Base-by-base conservation (phyloP, 2,113 vertebrate species). In the Corythornis cristatus region DNA sequence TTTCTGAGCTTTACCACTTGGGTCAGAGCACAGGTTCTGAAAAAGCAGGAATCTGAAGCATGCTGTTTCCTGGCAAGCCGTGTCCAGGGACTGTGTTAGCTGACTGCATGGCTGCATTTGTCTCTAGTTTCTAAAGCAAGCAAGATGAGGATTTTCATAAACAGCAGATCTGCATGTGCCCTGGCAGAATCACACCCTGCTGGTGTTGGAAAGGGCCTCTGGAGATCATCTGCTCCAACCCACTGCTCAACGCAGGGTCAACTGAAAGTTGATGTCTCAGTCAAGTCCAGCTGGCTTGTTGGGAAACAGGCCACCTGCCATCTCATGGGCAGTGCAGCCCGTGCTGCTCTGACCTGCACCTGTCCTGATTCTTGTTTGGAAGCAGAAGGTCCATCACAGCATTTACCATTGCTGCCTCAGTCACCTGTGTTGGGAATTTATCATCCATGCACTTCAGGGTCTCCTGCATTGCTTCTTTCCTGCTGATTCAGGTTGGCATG, bases 61-160 rank as follows among this genome's bases (percentile, higher is more conserved):
- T 8, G 4, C 13, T 11, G 10, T 85, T 89, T 80, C 50, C 31
- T 19, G 58, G 43, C 35, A 78, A 89, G 92, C 56, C 28, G 19
- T 4, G 1, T 65, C 7, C 45, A 3, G 0, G 1, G 1, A 8
- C 88, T 83, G 45, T 83, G 11, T 62, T 77, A 25, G 4, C 1
- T 66, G 70, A 65, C 51, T 77, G 46, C 51, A 58, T 70, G 70
- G 15, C n/a, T 93, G 58, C 31, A 12, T 91, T 83, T 80, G 33
- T 50, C 54, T 88, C 15, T 57, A 7, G 46, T 70, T 93, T 74
- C n/a, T 77, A 73, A 75, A 48, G 75, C 23, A 31, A 72, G 16
- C 4, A 6, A 86, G 65, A 53, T 26, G 8, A 81, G 23, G 29
- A 72, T 11, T 13, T 84, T 40, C 70, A 0, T 43, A 54, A 88